Percentiles rank a stretch among this genome's conserved stretches.
Conservation (phyloP, 2,797 vertebrate species). For the Alosa sapidissima region DNA sequence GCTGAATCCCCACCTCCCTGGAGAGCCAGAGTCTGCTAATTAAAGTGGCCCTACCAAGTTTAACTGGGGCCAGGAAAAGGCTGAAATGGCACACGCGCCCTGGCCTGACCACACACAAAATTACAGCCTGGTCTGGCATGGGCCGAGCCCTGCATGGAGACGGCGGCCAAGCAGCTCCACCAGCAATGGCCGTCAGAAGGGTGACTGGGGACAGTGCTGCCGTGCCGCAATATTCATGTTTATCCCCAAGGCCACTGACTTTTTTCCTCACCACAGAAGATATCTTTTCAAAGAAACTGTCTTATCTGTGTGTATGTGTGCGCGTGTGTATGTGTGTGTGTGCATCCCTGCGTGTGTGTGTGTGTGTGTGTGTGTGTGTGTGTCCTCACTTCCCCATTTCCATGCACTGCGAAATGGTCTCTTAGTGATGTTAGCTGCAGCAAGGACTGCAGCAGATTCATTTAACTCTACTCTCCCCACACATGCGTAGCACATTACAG, state of each 20-base stretch:
- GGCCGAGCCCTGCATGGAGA: neutral
- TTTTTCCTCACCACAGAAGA: neutral
- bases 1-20: slow-evolving; percentile 35
- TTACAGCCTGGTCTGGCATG: slow-evolving; percentile 30
- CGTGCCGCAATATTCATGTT: neutral
- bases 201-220: neutral
- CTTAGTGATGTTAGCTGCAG: neutral
- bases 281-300: neutral
- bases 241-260: slow-evolving; percentile 4
- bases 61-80: slow-evolving; percentile 46
- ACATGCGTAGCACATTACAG: neutral
- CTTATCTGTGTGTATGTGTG: slow-evolving; percentile 11
- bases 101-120: slow-evolving; percentile 40
- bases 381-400: neutral
- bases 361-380: neutral
- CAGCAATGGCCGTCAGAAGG: neutral
- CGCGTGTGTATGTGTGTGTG: neutral
- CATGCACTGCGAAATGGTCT: neutral
- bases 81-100: slow-evolving; percentile 29
- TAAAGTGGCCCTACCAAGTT: slow-evolving; percentile 36
- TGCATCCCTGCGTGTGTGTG: neutral
- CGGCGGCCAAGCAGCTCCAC: slow-evolving; percentile 18
- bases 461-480: neutral
- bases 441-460: neutral
- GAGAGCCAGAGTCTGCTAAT: slow-evolving; percentile 43